Percentiles rank a stretch among this genome's conserved stretches.
Conservation (phyloP, 2,888 invertebrate genomes). For the Euproctis similis region DNA sequence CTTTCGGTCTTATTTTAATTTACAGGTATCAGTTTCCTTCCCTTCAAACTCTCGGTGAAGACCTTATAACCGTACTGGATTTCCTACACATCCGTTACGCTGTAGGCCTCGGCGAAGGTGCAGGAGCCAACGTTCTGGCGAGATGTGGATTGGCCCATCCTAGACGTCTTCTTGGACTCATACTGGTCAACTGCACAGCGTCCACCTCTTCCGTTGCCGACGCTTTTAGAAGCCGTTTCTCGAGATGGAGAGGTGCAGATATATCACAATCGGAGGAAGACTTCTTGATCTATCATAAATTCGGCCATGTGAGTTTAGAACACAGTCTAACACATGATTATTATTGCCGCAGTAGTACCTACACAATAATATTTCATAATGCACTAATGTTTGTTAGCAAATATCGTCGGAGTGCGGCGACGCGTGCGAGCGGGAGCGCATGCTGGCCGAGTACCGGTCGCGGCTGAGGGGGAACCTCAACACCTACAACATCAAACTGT, state of each 20-base stretch:
- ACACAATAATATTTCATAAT: slow-evolving; percentile 40
- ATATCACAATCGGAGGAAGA: slow-evolving; percentile 92
- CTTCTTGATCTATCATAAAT: slow-evolving; percentile 91
- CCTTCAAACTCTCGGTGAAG: slow-evolving; percentile 87
- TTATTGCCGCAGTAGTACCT: slow-evolving; percentile 54
- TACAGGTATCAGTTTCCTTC: slow-evolving; percentile 86
- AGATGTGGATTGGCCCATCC: slow-evolving; percentile 90
- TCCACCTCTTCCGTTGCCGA: slow-evolving; percentile 91
- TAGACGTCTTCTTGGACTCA: slow-evolving; percentile 83
- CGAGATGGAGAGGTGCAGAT: slow-evolving; percentile 87
- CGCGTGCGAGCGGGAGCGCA: slow-evolving; percentile 81
- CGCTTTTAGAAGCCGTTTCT: slow-evolving; percentile 89
- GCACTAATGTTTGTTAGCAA: slow-evolving; percentile 40
- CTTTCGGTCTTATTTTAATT: too few species aligned
- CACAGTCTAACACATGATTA: slow-evolving; percentile 42
- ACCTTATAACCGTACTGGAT: slow-evolving; percentile 86
- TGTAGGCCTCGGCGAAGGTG: slow-evolving; percentile 90
- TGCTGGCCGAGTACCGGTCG: slow-evolving; percentile 84
- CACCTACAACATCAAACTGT: slow-evolving; percentile 86
- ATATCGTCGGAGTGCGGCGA: slow-evolving; percentile 54
- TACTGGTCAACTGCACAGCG: slow-evolving; percentile 91
- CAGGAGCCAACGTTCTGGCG: slow-evolving; percentile 90
- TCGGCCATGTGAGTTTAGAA: slow-evolving; percentile 87
- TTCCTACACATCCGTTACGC: slow-evolving; percentile 89
- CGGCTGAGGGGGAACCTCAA: slow-evolving; percentile 85